Evolutionary conservation across 1,140 invertebrate genomes (phyloP).

Genomic region (Drosophila fuyamai): DNA sequence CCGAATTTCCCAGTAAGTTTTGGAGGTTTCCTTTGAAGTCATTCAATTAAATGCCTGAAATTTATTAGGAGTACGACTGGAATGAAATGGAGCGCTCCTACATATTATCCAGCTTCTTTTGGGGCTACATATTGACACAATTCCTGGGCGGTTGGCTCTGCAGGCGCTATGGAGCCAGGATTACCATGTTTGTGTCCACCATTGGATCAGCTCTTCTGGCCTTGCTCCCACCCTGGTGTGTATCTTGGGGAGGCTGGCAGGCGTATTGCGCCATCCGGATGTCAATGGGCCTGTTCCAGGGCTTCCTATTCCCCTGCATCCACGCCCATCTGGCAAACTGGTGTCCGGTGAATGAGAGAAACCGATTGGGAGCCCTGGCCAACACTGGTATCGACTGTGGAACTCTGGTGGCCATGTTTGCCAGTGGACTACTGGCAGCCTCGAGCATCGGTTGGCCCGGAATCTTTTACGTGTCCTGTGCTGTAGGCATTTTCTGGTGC

Average conservation of each 20-base stretch:
- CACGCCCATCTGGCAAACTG: constrained; percentile 93
- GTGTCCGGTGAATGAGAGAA: constrained; percentile 87
- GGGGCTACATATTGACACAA: constrained; percentile 86
- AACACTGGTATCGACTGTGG: constrained; percentile 89
- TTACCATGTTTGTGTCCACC: constrained; percentile 87
- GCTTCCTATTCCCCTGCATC: constrained; percentile 91
- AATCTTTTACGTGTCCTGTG: constrained; percentile 92
- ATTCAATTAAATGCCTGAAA: background rate
- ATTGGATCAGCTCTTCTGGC: constrained; percentile 85
- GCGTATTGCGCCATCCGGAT: constrained; percentile 87
- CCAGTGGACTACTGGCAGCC: constrained; percentile 88
- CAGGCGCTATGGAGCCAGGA: constrained; percentile 87
- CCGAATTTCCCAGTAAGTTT: constrained; percentile 66
- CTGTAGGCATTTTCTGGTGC: constrained; percentile 87
- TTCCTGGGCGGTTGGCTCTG: constrained; percentile 89
- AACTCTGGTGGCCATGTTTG: constrained; percentile 89
- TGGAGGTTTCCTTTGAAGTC: background rate
- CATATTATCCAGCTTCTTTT: constrained; percentile 89
- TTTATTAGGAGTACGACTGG: constrained; percentile 85
- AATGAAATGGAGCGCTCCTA: constrained; percentile 85
- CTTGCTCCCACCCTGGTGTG: constrained; percentile 84
- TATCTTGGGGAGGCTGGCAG: constrained; percentile 86
- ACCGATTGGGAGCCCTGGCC: constrained; percentile 86
- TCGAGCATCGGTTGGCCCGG: constrained; percentile 90
- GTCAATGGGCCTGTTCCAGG: constrained; percentile 91